Base-by-base conservation (phyloP, 2,797 vertebrate genomes). In the Anguilla obscura region DNA sequence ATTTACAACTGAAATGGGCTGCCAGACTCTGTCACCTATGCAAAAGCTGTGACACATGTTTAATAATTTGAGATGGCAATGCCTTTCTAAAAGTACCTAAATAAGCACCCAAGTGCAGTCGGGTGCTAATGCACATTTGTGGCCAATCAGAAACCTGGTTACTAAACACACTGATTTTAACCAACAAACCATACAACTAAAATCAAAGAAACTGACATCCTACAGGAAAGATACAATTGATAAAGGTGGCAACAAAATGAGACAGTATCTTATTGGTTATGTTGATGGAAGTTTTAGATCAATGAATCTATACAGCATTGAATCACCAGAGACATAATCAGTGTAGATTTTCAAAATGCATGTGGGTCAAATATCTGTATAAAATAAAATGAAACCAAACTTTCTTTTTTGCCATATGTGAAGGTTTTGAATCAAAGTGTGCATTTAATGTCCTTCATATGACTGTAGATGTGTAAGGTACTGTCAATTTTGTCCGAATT, bases 1-100 rank as follows among this genome's bases (percentile, higher is more conserved):
- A 92, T 94, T 93, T 93, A 89, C 93, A 91, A 91, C 45, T 91
- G 91, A 63, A 93, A 93, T 0, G 52, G 89, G 89, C 93, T 94
- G 92, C 92, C 92, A 87, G 10, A 89, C 14, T 45, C 87, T 88
- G 90, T 93, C 92, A 94, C 84, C 91, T 91, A 3, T 90, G 60
- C 56, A 90, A 92, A 91, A 84, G 36, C 86, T 86, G 90, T 92
- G 91, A 91, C 93, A 92, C 90, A 91, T 90, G 85, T 92, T 92
- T 90, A 93, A 74, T 3, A 90, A 87, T 88, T 90, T 82, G 90
- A 90, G 84, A 90, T 54, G 91, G 85, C 90, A 92, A 89, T 87
- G 92, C 89, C 85, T 93, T 92, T 91, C 87, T 89, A 90, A 90
- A 90, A 82, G 88, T 66, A 63, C 84, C 88, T 88, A 90, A 88